These are phyloP conservation scores for Onychomys arenicola DNA, from an alignment of 2,797 vertebrate species.

Conservation along the genomic window DNA sequence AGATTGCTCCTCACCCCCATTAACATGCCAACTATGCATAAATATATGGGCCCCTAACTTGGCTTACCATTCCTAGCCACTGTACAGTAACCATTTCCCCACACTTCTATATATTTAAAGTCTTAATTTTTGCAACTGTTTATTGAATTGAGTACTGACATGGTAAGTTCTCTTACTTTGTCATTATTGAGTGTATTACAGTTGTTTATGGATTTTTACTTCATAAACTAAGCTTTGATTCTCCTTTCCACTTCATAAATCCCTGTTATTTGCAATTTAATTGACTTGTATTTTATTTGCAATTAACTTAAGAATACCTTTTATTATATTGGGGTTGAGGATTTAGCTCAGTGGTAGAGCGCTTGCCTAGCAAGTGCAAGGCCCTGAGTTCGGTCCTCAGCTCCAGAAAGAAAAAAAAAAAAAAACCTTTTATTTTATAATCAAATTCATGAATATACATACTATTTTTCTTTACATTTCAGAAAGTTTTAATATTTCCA, in stretches of 20 bases:
- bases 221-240: not conserved
- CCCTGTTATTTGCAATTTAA: not conserved
- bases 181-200: not conserved
- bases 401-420: no score
- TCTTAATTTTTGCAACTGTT: not conserved
- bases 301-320: constrained; percentile 3
- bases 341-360: no score
- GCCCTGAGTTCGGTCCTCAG: no score
- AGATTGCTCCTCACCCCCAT: not conserved
- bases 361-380: no score
- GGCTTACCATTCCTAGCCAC: not conserved
- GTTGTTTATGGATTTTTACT: not conserved
- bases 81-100: not conserved
- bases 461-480: not conserved
- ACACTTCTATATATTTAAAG: not conserved
- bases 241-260: not conserved
- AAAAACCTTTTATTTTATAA: not conserved
- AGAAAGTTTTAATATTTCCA: not conserved
- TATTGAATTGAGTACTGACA: not conserved
- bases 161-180: not conserved
- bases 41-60: not conserved
- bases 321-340: no score
- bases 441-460: not conserved
- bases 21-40: not conserved
- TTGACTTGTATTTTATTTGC: not conserved